Percentiles rank a stretch among this genome's conserved stretches.
phyloP scores from a whole-genome alignment of 2,888 invertebrate species.

The Drosophila meridionalis region DNA sequence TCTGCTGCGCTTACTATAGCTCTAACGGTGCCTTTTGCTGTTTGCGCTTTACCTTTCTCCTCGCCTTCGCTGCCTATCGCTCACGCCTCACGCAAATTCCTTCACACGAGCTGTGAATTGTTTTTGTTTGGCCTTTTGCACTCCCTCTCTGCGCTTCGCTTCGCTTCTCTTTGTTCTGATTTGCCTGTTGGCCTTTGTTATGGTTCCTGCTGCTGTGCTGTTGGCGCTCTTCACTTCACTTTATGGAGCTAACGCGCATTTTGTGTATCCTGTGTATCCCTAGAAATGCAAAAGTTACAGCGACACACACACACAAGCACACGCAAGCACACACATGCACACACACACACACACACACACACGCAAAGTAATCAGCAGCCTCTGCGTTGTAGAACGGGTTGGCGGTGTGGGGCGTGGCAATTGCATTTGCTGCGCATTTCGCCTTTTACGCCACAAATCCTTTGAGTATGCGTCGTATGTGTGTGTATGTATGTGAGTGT shows the following conservation, averaged over 20 bases:
- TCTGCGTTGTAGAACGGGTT: constrained; percentile 3
- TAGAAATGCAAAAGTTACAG: constrained; percentile 64
- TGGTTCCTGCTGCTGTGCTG: constrained; percentile 29
- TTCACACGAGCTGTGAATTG: constrained; percentile 18
- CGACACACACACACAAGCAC: constrained; percentile 37
- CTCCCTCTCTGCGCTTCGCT: background rate
- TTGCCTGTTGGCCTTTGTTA: constrained; percentile 28
- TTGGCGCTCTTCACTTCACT: constrained; percentile 66
- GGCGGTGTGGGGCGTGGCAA: constrained; percentile 71
- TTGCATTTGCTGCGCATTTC: constrained; percentile 78
- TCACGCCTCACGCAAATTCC: constrained; percentile 40
- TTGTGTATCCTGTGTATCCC: constrained; percentile 79
- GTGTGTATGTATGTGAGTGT: constrained; percentile 14
- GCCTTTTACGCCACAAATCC: constrained; percentile 69
- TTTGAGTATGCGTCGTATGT: constrained; percentile 11
- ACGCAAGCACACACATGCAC: constrained; percentile 21
- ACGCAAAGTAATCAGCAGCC: constrained; percentile 13
- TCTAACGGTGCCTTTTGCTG: background rate
- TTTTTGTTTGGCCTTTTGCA: constrained; percentile 16
- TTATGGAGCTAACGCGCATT: constrained; percentile 65
- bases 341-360: constrained; percentile 26
- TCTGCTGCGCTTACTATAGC: background rate
- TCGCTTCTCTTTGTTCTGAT: constrained; percentile 1
- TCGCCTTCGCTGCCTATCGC: constrained; percentile 4
- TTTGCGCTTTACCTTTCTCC: background rate